Evolutionary conservation across 53 echinoderm and acorn worm genomes (phyloP), one percentile per base, ranked within the genome.

Genomic region (Glandiceps talaboti): DNA sequence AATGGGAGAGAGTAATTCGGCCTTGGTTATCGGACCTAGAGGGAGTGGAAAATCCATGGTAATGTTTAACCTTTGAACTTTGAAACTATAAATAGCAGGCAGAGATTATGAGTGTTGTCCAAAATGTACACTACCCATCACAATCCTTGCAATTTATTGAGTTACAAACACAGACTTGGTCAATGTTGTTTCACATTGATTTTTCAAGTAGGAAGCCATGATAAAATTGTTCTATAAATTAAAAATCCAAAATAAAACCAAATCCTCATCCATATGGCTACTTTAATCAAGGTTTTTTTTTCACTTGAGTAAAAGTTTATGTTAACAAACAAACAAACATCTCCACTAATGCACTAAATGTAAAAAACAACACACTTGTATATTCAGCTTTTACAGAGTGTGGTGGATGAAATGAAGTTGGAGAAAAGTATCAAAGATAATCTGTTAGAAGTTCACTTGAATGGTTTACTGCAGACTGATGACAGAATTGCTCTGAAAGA

Each of bases 21-120:
- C 87, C 12, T 79, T 94, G 10, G 83, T 94, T 0, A 94, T 89
- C 76, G 94, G 94, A 26, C 94, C 94, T 26, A 83, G 89, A 32
- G 94, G 94, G 20, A 85, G 89, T 74, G 94, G 94, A 1, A 94
- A 94, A 81, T 86, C 91, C 29, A 94, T 94, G 94, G 94, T 94
- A 85, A 87, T n/a, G n/a, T n/a, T n/a, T n/a, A n/a, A n/a, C n/a
- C n/a, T n/a, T n/a, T n/a, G n/a, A n/a, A 25, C 12, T 28, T n/a
- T 28, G 26, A 25, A 27, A 27, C 31, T 0, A 6, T 1, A 12
- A 33, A 27, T 33, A 30, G 20, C 33, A 78, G 28, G 26, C 29
- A 1, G 76, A 32, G 30, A 75, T 76, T 79, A n/a, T 6, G 31
- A 79, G 31, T 6, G 26, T 30, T 30, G 26, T 30, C 14, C 6